Evolutionary conservation across 2,797 vertebrate genomes (phyloP).

Genomic region (Sebastes paucispinis): DNA sequence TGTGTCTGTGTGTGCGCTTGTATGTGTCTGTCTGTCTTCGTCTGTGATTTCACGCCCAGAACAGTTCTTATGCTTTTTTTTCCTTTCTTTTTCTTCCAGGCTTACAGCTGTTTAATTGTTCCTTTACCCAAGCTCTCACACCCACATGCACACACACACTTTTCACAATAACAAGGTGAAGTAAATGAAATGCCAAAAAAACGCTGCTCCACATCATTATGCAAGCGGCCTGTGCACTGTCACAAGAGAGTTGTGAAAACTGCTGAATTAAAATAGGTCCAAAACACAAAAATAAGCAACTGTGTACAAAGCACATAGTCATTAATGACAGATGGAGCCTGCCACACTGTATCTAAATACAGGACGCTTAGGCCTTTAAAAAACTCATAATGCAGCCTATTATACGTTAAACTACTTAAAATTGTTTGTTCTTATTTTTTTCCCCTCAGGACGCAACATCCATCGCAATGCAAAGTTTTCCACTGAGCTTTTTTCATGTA

Average conservation of each 20-base stretch:
- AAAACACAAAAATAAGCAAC: constrained; percentile 34
- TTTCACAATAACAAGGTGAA: constrained; percentile 39
- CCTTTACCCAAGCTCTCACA: constrained; percentile 20
- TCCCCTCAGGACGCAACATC: neutral
- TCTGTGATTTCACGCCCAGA: constrained; percentile 50
- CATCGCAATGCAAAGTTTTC: neutral
- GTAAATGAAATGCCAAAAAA: constrained; percentile 38
- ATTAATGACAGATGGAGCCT: constrained; percentile 32
- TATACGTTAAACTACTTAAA: neutral
- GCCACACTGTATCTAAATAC: neutral
- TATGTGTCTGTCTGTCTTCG: constrained; percentile 16
- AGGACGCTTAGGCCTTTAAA: neutral
- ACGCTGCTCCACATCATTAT: constrained; percentile 41
- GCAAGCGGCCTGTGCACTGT: constrained; percentile 23
- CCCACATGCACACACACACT: constrained; percentile 4
- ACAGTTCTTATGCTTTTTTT: constrained; percentile 30
- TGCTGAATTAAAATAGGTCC: constrained; percentile 24
- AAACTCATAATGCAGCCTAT: neutral
- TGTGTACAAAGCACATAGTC: constrained; percentile 12
- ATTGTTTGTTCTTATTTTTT: neutral
- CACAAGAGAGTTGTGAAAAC: constrained; percentile 40
- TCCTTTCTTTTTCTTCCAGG: constrained; percentile 19
- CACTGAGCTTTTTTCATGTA: neutral
- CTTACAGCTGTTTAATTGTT: constrained; percentile 70
- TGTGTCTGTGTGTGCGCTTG: neutral